Conservation (phyloP, 2,888 invertebrate genomes). For the Mechanitis mazaeus region DNA sequence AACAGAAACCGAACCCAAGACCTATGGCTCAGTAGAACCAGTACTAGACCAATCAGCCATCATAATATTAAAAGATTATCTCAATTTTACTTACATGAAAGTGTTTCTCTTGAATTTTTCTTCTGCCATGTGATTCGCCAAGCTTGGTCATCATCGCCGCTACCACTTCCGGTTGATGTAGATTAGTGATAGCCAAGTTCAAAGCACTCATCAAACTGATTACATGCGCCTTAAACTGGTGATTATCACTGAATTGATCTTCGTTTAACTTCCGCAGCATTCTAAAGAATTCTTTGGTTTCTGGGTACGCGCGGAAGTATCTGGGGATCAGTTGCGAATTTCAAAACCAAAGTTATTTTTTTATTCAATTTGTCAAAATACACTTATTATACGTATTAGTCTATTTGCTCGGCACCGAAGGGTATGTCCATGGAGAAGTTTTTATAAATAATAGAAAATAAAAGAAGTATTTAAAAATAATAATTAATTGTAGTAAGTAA, state of each 20-base stretch:
- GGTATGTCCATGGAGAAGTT: too few relatives aligned
- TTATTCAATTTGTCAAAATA: too few relatives aligned
- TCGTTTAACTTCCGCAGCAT: conserved; percentile 40
- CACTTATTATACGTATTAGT: too few relatives aligned
- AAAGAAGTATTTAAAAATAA: too few relatives aligned
- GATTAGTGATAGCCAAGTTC: conserved; percentile 41
- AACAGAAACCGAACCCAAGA: too few relatives aligned
- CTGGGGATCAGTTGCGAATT: conserved; percentile 26
- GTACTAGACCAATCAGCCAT: neutral
- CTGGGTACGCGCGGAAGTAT: conserved; percentile 47
- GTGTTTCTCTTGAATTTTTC: conserved; percentile 39
- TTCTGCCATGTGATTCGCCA: conserved; percentile 46
- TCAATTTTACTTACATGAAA: conserved; percentile 46
- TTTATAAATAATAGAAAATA: too few relatives aligned
- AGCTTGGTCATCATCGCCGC: conserved; percentile 52
- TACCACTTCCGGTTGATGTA: conserved; percentile 51
- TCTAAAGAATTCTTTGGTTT: conserved; percentile 48
- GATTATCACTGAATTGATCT: conserved; percentile 38
- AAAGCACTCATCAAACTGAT: conserved; percentile 52
- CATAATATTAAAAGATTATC: neutral
- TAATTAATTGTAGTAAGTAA: too few relatives aligned
- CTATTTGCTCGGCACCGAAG: too few relatives aligned
- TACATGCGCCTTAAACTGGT: conserved; percentile 53
- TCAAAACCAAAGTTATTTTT: too few relatives aligned
- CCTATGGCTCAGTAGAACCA: too few relatives aligned